phyloP scores from a whole-genome alignment of 2,797 vertebrate species.

The Bradypus variegatus region DNA sequence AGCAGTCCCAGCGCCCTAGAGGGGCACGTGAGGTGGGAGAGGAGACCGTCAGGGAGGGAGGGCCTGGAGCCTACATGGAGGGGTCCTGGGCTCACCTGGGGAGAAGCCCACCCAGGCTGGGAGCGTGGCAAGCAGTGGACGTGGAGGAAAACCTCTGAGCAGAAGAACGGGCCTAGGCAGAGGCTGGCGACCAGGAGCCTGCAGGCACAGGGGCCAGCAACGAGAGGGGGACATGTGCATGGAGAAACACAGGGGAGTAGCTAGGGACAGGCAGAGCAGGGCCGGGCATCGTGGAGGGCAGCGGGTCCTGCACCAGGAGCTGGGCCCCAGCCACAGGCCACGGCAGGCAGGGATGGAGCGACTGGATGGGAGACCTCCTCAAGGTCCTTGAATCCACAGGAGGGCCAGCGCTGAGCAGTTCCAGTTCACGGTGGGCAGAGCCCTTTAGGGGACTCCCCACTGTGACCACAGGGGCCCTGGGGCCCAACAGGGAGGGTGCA shows the following conservation, averaged over 20 bases:
- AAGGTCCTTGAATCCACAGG: neutral
- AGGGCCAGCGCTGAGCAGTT: neutral
- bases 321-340: neutral
- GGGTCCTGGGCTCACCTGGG: neutral
- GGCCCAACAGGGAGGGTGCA: fast-evolving
- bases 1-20: neutral
- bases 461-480: neutral
- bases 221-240: no score
- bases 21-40: neutral
- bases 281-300: neutral
- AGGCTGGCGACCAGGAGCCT: neutral
- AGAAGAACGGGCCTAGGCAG: no score
- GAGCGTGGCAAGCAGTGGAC: no score
- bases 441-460: neutral
- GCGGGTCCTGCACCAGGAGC: fast-evolving
- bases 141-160: neutral
- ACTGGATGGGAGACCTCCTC: neutral
- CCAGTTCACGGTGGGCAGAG: neutral
- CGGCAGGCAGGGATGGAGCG: neutral
- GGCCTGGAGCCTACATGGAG: no score
- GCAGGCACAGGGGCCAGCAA: neutral
- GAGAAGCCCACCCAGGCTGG: neutral
- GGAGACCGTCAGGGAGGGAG: neutral
- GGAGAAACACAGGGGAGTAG: no score
- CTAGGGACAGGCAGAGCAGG: neutral